A percentile compares a stretch with the other conserved stretches of the same genome.
These are phyloP conservation scores for Apodemia mormo DNA, from an alignment of 2,888 invertebrate genomes.

Conservation along the genomic window DNA sequence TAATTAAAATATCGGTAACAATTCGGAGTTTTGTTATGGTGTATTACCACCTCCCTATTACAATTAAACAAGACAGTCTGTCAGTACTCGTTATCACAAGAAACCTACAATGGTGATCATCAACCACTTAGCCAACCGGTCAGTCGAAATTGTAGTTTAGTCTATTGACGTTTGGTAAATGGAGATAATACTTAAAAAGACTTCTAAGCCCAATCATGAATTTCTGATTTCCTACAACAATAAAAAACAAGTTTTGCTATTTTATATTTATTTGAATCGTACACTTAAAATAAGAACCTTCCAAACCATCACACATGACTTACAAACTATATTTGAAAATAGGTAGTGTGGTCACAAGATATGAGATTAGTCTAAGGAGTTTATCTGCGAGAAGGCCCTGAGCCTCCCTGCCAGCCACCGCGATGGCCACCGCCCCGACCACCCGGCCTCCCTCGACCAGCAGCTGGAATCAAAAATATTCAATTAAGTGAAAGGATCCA, in stretches of 20 bases:
- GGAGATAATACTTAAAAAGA: too few relatives aligned
- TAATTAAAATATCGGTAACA: too few relatives aligned
- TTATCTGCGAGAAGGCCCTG: constrained; percentile 71
- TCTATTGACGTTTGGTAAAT: too few relatives aligned
- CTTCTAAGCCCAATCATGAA: too few relatives aligned
- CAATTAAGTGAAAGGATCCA: too few relatives aligned
- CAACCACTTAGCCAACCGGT: too few relatives aligned
- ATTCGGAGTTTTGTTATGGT: too few relatives aligned
- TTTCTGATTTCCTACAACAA: not conserved
- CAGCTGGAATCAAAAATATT: constrained; percentile 60
- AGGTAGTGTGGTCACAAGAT: not conserved
- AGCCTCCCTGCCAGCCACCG: constrained; percentile 86
- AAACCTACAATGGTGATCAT: too few relatives aligned
- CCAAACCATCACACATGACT: constrained; percentile 8
- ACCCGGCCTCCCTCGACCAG: constrained; percentile 83
- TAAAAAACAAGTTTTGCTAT: not conserved
- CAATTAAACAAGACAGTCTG: too few relatives aligned
- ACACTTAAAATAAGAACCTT: not conserved
- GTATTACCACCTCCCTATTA: too few relatives aligned
- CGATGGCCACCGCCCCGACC: constrained; percentile 73
- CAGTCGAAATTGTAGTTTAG: too few relatives aligned
- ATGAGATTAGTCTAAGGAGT: not conserved
- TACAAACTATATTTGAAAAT: not conserved
- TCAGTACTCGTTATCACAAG: too few relatives aligned
- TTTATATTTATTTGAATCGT: not conserved